Evolutionary conservation across 2,113 vertebrate species (phyloP), one percentile per base, ranked within the genome.

Genomic region (Camelus dromedarius): DNA sequence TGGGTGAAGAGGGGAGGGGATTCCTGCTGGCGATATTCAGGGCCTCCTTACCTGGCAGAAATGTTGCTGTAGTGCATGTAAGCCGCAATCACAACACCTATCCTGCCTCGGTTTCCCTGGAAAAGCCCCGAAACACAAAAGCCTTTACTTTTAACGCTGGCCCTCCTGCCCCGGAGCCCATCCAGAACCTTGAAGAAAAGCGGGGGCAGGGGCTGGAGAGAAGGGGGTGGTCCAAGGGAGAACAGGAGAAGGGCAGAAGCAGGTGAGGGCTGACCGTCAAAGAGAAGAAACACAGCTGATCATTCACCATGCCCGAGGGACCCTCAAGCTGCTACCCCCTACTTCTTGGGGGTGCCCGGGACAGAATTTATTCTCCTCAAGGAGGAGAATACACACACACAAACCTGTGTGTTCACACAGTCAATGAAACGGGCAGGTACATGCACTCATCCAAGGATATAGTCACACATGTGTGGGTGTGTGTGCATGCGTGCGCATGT

Each of bases 21-120:
- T 8, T 22, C 52, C 72, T 18, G n/a, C 70, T 77, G 20, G 35
- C 69, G 9, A 3, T 16, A 62, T 8, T 35, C 32, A 54, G 87
- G 26, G 4, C 7, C 18, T n/a, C 91, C 97, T 97, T 98, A 99
- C 99, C 99, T 99, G 97, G 99, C 99, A 3, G 99, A 99, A 98
- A 99, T 99, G 98, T 99, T 99, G 98, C 99, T 99, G 98, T 99
- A 99, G 97, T 99, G 99, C 99, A 99, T 99, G 97, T 99, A 99
- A 8, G 99, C 99, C 0, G 99, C 99, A 28, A 99, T 99, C 48
- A 99, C 99, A 86, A 99, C 99, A 2, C 99, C 99, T 0, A 99
- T 99, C 85, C 99, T 98, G 95, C 99, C 99, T 7, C 99, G 99
- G 96, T 99, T 99, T 69, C 99, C 99, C 99, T 99, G 98, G 12